These are phyloP conservation scores for Drosophila micromelanica DNA, from an alignment of 1,140 invertebrate genomes.

Conservation along the genomic window DNA sequence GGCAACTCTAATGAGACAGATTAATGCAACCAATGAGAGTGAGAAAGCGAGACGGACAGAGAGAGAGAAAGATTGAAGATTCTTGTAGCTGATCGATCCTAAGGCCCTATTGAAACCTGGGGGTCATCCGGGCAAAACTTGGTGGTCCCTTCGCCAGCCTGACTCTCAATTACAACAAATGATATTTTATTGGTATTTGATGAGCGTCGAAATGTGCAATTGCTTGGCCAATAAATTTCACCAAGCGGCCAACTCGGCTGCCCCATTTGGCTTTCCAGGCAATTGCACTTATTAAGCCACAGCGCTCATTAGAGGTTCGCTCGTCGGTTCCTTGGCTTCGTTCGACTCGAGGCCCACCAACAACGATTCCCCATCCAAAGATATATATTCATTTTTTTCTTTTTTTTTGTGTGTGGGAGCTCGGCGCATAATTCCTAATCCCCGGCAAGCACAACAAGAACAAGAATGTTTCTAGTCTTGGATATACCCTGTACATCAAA, in stretches of 20 bases:
- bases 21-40: constrained; percentile 36
- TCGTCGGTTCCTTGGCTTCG: not conserved
- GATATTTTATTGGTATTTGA: constrained; percentile 80
- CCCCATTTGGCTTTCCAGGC: not conserved
- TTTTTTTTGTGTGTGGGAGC: constrained; percentile 50
- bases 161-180: constrained; percentile 68
- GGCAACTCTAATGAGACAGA: constrained; percentile 75
- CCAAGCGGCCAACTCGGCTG: constrained; percentile 4
- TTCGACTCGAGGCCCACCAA: constrained; percentile 31
- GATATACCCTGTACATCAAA: not conserved
- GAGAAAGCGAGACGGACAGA: not conserved
- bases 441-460: constrained; percentile 25
- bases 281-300: constrained; percentile 51
- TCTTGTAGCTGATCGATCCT: constrained; percentile 7
- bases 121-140: constrained; percentile 27
- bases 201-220: constrained; percentile 69
- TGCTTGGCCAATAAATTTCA: constrained; percentile 69
- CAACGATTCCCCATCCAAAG: constrained; percentile 16
- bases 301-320: constrained; percentile 57
- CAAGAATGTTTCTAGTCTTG: not conserved
- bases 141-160: constrained; percentile 32
- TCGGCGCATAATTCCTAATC: constrained; percentile 62
- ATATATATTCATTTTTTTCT: constrained; percentile 9
- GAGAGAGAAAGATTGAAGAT: constrained; percentile 4
- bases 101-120: not conserved